A percentile compares a stretch with the other conserved stretches of the same genome.
phyloP scores from a whole-genome alignment of 2,888 invertebrate genomes.

The Melanotus villosus region DNA sequence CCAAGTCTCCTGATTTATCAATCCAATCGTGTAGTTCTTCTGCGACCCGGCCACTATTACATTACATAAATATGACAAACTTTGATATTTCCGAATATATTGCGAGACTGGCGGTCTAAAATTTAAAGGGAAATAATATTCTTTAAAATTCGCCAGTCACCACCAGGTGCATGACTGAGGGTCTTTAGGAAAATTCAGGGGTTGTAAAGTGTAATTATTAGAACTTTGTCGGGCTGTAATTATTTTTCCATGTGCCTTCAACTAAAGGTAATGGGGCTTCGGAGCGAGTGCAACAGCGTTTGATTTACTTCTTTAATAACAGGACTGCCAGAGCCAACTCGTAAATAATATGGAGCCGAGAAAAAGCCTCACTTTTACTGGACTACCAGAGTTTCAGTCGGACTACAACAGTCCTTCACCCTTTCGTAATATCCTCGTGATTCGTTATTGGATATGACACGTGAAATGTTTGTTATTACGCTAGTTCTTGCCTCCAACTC shows the following conservation, averaged over 20 bases:
- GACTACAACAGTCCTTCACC: constrained; percentile 31
- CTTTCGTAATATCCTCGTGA: constrained; percentile 28
- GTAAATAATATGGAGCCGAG: constrained; percentile 54
- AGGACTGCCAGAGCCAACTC: constrained; percentile 53
- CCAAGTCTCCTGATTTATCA: constrained; percentile 41
- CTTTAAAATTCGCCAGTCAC: not conserved
- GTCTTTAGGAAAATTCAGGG: not conserved
- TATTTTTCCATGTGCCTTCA: constrained; percentile 28
- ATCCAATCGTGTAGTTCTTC: constrained; percentile 32
- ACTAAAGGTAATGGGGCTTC: constrained; percentile 37
- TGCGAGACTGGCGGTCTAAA: not conserved
- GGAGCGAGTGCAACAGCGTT: constrained; percentile 37
- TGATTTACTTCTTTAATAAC: constrained; percentile 59
- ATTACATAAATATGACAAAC: constrained; percentile 3
- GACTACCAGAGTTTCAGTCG: constrained; percentile 27
- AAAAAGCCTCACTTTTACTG: constrained; percentile 33
- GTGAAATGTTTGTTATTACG: constrained; percentile 30
- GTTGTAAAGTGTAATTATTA: constrained; percentile 1
- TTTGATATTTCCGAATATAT: not conserved
- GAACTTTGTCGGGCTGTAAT: constrained; percentile 20
- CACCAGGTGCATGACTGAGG: not conserved
- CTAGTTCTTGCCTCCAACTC: not conserved
- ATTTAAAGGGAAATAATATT: not conserved
- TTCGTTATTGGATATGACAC: constrained; percentile 30
- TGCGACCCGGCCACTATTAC: not conserved